These are phyloP conservation scores for Stictocephala bisonia DNA, from an alignment of 2,888 invertebrate genomes.

Conservation along the genomic window DNA sequence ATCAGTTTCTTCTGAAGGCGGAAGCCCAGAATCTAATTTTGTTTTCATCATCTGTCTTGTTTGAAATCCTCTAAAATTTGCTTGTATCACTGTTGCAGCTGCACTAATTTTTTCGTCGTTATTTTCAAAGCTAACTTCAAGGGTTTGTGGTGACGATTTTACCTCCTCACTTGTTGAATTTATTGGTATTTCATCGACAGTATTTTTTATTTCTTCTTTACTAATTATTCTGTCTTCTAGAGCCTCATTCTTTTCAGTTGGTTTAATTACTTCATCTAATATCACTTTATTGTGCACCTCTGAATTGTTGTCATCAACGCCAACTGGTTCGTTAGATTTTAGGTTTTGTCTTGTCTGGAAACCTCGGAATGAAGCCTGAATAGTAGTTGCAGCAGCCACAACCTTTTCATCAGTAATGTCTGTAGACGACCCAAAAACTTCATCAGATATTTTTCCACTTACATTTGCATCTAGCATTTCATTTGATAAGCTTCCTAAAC, in stretches of 20 bases:
- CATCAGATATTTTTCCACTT: neutral
- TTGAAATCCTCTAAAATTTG: constrained; percentile 53
- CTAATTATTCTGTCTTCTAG: neutral
- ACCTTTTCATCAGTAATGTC: constrained; percentile 38
- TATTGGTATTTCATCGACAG: neutral
- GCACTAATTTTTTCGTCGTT: constrained; percentile 19
- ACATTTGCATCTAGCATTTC: neutral
- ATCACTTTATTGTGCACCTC: neutral
- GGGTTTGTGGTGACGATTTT: neutral
- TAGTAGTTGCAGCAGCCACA: constrained; percentile 68
- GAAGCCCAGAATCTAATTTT: neutral
- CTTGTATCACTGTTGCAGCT: constrained; percentile 53
- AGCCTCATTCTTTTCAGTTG: too few relatives aligned
- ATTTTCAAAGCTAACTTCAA: neutral
- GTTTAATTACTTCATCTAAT: neutral
- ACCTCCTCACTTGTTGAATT: neutral
- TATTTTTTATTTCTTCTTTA: neutral
- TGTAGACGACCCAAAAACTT: neutral
- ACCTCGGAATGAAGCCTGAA: constrained; percentile 70
- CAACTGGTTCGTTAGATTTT: neutral
- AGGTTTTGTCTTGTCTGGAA: constrained; percentile 63
- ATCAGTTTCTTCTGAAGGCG: constrained; percentile 5
- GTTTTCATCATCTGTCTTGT: constrained; percentile 50
- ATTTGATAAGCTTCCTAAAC: neutral
- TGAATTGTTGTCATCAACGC: neutral